A percentile compares a stretch with the other conserved stretches of the same genome.
Evolutionary conservation across 2,113 vertebrate species (phyloP).

Genomic region (Odobenus rosmarus): DNA sequence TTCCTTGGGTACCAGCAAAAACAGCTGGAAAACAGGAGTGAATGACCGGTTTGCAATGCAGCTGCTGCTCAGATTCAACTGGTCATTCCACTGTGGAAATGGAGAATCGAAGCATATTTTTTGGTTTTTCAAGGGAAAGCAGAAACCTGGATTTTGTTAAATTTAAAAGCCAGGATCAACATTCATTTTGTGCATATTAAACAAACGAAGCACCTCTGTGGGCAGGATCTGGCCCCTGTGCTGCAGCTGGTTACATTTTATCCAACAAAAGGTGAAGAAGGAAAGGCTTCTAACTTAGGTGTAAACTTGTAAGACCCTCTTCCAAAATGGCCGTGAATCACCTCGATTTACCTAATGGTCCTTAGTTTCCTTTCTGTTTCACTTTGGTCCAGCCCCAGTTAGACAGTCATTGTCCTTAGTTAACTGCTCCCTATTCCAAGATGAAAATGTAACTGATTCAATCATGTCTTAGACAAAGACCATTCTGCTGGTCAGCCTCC

Average conservation of each 20-base stretch:
- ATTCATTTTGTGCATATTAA: not conserved
- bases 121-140: not conserved
- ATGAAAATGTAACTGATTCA: not conserved
- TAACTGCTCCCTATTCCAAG: not conserved
- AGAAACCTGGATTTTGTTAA: not conserved
- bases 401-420: not conserved
- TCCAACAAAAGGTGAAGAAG: not conserved
- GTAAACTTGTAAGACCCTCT: not conserved
- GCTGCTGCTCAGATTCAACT: not conserved
- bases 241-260: not conserved
- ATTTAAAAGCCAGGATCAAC: not conserved
- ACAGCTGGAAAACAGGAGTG: not conserved
- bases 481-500: not conserved
- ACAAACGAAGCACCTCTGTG: not conserved
- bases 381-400: not conserved
- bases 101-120: not conserved
- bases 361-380: not conserved
- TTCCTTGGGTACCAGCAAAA: not conserved
- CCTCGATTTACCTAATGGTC: not conserved
- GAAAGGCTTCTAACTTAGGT: not conserved
- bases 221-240: not conserved
- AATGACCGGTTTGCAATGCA: not conserved
- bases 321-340: not conserved
- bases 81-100: not conserved
- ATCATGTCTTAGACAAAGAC: not conserved